A percentile compares a stretch with the other conserved stretches of the same genome.
phyloP scores from a whole-genome alignment of 2,888 invertebrate species.

The Rhingia campestris region DNA sequence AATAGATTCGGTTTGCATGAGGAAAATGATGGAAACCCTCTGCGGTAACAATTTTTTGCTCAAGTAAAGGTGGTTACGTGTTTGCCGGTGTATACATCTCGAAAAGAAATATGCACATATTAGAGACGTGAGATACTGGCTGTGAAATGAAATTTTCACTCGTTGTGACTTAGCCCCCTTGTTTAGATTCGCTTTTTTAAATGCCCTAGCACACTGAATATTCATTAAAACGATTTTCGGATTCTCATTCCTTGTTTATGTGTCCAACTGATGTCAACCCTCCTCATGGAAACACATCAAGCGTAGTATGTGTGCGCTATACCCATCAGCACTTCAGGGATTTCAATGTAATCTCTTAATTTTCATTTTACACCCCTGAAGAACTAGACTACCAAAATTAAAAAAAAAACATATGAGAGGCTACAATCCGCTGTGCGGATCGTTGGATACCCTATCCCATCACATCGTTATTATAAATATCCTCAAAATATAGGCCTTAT shows the following conservation, averaged over 20 bases:
- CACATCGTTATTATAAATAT: no score
- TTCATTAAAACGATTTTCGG: slow-evolving; percentile 66
- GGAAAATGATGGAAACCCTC: slow-evolving; percentile 49
- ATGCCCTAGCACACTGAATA: slow-evolving; percentile 47
- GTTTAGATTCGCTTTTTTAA: neutral
- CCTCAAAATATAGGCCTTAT: no score
- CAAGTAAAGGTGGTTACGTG: slow-evolving; percentile 5
- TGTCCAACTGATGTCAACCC: slow-evolving; percentile 44
- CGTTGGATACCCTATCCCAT: no score
- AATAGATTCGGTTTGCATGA: slow-evolving; percentile 37
- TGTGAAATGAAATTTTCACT: slow-evolving; percentile 39
- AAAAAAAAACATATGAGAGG: no score
- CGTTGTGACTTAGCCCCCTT: slow-evolving; percentile 30
- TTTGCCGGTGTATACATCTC: slow-evolving; percentile 3
- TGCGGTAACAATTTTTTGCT: slow-evolving; percentile 26
- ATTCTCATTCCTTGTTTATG: slow-evolving; percentile 27
- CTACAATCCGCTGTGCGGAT: no score
- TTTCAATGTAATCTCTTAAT: slow-evolving; percentile 70
- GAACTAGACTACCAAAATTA: neutral
- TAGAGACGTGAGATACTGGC: slow-evolving; percentile 24
- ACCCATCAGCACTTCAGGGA: slow-evolving; percentile 38
- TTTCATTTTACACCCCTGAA: slow-evolving; percentile 57
- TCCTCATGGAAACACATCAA: slow-evolving; percentile 25
- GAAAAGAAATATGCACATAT: slow-evolving; percentile 12
- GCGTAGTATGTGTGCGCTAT: slow-evolving; percentile 14